These are phyloP conservation scores for Scolopax bukidnonensis DNA, from an alignment of 2,797 vertebrate genomes.

Conservation along the genomic window DNA sequence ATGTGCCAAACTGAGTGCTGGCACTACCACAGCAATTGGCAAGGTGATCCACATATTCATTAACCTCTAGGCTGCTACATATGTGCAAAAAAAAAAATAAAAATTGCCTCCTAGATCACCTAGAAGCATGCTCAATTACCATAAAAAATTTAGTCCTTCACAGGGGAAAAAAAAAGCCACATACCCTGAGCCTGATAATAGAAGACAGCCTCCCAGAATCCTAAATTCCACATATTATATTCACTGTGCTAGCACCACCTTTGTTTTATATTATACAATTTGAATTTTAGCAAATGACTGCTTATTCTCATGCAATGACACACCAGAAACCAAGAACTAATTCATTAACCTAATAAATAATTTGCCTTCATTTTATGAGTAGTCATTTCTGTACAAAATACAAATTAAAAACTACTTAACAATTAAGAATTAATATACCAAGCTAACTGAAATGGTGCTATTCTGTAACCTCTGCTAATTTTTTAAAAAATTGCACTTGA, in stretches of 20 bases:
- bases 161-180: fast-evolving
- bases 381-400: not conserved
- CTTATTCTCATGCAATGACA: not conserved
- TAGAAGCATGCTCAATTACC: not conserved
- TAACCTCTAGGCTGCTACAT: not conserved
- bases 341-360: not conserved
- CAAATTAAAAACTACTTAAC: not conserved
- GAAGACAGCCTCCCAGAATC: not conserved
- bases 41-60: not conserved
- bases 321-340: not conserved
- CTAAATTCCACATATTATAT: not conserved
- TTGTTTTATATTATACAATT: not conserved
- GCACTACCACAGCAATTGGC: not conserved
- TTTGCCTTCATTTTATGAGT: not conserved
- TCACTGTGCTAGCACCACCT: not conserved
- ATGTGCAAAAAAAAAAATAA: not conserved
- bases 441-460: not conserved
- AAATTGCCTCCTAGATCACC: not conserved
- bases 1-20: not conserved
- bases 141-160: not conserved
- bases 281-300: not conserved
- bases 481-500: not conserved
- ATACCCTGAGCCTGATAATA: not conserved
- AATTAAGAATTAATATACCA: not conserved
- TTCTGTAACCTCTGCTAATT: not conserved